Conservation (phyloP, 2,888 invertebrate genomes). For the Syritta pipiens region DNA sequence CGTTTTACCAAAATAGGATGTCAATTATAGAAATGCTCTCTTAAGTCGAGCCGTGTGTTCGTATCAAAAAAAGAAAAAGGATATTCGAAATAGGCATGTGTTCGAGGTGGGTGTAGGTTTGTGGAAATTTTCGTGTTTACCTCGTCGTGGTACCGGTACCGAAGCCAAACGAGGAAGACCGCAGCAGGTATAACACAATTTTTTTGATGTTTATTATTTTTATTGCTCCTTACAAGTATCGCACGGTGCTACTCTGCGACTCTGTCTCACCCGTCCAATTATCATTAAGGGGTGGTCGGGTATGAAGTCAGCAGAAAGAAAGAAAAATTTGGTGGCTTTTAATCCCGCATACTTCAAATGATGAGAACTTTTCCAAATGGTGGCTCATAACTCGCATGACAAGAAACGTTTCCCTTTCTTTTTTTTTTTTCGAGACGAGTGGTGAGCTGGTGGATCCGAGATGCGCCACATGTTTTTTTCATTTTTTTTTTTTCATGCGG, state of each 20-base stretch:
- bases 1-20: conserved; percentile 69
- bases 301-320: conserved; percentile 23
- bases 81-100: too few species aligned
- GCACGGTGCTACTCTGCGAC: conserved; percentile 20
- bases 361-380: conserved; percentile 65
- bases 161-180: conserved; percentile 48
- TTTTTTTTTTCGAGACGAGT: background rate
- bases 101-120: conserved; percentile 5
- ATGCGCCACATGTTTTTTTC: conserved; percentile 14
- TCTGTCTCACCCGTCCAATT: conserved; percentile 65
- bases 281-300: conserved; percentile 57
- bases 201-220: conserved; percentile 62
- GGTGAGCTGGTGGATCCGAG: too few species aligned
- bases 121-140: conserved; percentile 62
- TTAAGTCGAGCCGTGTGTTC: conserved; percentile 64
- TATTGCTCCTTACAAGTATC: conserved; percentile 61
- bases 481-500: background rate
- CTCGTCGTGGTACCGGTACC: conserved; percentile 64
- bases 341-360: conserved; percentile 63
- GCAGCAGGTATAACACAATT: conserved; percentile 52
- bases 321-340: conserved; percentile 53
- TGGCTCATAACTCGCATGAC: conserved; percentile 18
- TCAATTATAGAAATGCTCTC: conserved; percentile 70
- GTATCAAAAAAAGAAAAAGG: too few species aligned
- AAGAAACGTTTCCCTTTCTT: conserved; percentile 25